These are phyloP conservation scores for Apomyelois bistriatella DNA, from an alignment of 2,888 invertebrate genomes.

Conservation along the genomic window DNA sequence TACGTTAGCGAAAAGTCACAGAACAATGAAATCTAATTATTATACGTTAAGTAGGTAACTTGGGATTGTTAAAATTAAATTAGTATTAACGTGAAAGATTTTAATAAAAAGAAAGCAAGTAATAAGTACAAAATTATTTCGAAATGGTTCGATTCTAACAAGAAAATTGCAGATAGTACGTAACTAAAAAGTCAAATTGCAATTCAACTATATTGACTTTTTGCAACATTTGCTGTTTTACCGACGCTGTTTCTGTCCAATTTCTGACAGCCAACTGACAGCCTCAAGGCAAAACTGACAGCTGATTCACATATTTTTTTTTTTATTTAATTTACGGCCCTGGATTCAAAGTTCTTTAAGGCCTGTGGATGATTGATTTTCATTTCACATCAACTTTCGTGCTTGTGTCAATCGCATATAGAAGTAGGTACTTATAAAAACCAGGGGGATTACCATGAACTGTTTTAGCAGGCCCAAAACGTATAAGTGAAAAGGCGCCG, in stretches of 20 bases:
- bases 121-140: not conserved
- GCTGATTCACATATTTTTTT: slow-evolving; percentile 10
- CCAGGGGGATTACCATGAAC: too few relatives aligned
- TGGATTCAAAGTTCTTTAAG: too few relatives aligned
- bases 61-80: not conserved
- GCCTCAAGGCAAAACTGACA: too few relatives aligned
- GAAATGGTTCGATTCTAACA: not conserved
- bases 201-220: slow-evolving; percentile 1
- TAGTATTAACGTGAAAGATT: not conserved
- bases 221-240: slow-evolving; percentile 47
- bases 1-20: slow-evolving; percentile 20
- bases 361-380: too few relatives aligned
- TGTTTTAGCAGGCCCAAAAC: too few relatives aligned
- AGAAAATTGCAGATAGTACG: slow-evolving; percentile 16
- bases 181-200: slow-evolving; percentile 17
- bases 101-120: not conserved
- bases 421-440: too few relatives aligned
- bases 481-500: too few relatives aligned
- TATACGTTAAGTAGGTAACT: too few relatives aligned
- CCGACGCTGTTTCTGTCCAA: slow-evolving; percentile 25
- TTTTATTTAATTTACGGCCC: too few relatives aligned
- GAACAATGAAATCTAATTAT: slow-evolving; percentile 20
- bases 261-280: not conserved
- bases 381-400: too few relatives aligned
- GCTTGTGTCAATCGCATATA: too few relatives aligned